A percentile compares a stretch with the other conserved stretches of the same genome.
Evolutionary conservation across 2,797 vertebrate species (phyloP).

Genomic region (Labroides dimidiatus): DNA sequence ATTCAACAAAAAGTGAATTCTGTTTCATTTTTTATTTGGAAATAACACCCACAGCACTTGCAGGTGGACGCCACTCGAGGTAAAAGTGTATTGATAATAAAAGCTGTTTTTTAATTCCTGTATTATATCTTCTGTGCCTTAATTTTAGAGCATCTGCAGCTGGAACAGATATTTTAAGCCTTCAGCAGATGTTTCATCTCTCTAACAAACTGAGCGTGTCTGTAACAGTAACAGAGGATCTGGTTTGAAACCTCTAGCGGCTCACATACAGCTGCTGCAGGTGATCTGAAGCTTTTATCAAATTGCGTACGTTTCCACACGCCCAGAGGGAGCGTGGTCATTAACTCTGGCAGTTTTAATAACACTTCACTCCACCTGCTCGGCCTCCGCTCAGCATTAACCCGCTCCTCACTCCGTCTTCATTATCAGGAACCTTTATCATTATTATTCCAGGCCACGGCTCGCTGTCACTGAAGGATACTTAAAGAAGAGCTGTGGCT

Average conservation of each 20-base stretch:
- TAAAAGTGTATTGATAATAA: no score
- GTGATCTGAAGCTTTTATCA: slow-evolving; percentile 28
- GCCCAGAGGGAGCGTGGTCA: background rate
- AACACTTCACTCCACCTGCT: slow-evolving; percentile 23
- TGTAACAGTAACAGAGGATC: background rate
- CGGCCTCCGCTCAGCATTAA: slow-evolving; percentile 23
- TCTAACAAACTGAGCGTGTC: background rate
- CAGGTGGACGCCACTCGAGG: no score
- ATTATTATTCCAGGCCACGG: slow-evolving; percentile 19
- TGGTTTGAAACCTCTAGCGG: background rate
- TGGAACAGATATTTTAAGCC: background rate
- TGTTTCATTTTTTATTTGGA: no score
- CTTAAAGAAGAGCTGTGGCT: slow-evolving; percentile 18
- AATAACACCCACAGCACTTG: no score
- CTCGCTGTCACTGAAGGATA: slow-evolving; percentile 18
- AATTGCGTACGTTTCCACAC: background rate
- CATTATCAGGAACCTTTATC: slow-evolving; percentile 15
- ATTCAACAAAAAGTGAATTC: no score
- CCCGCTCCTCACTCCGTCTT: slow-evolving; percentile 27
- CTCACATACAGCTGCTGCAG: background rate
- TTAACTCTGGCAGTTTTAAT: slow-evolving; percentile 23
- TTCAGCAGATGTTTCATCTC: background rate
- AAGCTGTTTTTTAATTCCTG: no score
- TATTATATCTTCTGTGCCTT: background rate
- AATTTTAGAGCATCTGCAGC: background rate